Percentiles rank a stretch among this genome's conserved stretches.
Conservation (phyloP, 2,888 invertebrate genomes). For the Anthophora plumipes region DNA sequence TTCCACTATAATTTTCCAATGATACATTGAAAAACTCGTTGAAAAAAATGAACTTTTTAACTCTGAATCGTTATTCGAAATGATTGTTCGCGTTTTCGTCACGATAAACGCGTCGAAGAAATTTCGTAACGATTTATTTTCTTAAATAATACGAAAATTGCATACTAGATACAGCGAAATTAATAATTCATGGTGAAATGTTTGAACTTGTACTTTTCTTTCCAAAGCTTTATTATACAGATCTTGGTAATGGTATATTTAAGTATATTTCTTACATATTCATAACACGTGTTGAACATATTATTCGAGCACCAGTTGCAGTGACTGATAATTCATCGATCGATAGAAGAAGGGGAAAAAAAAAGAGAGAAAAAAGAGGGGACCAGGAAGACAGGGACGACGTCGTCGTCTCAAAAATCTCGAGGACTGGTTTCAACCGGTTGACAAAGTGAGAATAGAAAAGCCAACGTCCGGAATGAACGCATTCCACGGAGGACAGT, state of each 20-base stretch:
- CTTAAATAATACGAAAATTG: too few relatives aligned
- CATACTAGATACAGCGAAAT: too few relatives aligned
- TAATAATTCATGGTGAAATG: too few relatives aligned
- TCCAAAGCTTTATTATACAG: neutral
- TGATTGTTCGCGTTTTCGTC: too few relatives aligned
- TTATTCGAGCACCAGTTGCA: neutral
- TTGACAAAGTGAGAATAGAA: conserved; percentile 51
- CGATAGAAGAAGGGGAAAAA: conserved; percentile 11
- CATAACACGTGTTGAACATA: neutral
- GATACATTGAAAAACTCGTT: too few relatives aligned
- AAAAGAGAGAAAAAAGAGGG: conserved; percentile 6
- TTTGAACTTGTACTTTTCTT: neutral
- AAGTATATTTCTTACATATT: too few relatives aligned
- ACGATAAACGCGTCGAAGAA: too few relatives aligned
- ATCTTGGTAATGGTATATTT: neutral
- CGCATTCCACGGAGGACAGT: conserved; percentile 23
- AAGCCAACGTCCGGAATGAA: conserved; percentile 32
- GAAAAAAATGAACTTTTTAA: too few relatives aligned
- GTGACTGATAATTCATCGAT: conserved; percentile 23
- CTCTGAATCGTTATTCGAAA: too few relatives aligned
- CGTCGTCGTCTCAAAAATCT: conserved; percentile 32
- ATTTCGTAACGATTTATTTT: too few relatives aligned
- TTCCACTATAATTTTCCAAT: too few relatives aligned
- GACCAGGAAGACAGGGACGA: conserved; percentile 34
- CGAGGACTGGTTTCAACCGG: conserved; percentile 50